A percentile compares a stretch with the other conserved stretches of the same genome.
phyloP scores from a whole-genome alignment of 2,888 invertebrate species.

The Drosophila tanythrix region DNA sequence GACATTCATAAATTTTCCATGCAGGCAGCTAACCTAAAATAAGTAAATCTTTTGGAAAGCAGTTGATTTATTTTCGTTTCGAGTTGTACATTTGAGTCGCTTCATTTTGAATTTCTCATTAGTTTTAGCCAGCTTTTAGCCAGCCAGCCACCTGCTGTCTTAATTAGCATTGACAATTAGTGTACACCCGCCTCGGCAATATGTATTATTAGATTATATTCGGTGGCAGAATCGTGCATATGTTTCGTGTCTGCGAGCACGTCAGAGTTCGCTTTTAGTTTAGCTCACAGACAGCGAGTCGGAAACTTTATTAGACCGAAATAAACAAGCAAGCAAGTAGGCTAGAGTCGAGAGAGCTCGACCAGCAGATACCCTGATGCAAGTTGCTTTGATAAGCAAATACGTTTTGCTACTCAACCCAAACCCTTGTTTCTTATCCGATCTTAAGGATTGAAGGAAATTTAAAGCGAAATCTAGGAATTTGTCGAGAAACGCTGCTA shows the following conservation, averaged over 20 bases:
- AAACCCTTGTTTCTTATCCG: background rate
- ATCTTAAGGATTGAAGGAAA: background rate
- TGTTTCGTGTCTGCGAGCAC: background rate
- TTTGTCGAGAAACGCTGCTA: too few relatives aligned
- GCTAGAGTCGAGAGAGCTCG: background rate
- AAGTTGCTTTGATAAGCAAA: background rate
- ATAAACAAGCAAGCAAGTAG: slow-evolving; percentile 20
- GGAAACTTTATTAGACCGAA: slow-evolving; percentile 66
- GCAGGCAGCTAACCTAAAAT: background rate
- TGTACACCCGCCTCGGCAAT: slow-evolving; percentile 13
- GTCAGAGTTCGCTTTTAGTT: slow-evolving; percentile 3
- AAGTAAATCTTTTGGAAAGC: background rate
- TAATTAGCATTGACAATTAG: slow-evolving; percentile 30
- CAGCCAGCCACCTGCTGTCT: slow-evolving; percentile 15
- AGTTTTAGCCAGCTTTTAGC: slow-evolving; percentile 2
- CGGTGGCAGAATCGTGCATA: background rate
- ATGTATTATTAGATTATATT: slow-evolving; percentile 13
- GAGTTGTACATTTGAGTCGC: too few relatives aligned
- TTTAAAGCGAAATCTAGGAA: too few relatives aligned
- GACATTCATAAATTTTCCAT: background rate
- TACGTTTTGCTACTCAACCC: background rate
- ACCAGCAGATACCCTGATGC: background rate
- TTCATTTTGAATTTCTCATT: background rate
- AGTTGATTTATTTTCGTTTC: background rate
- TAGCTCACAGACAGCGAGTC: slow-evolving; percentile 59